Evolutionary conservation across 2,888 invertebrate species (phyloP).

Genomic region (Lithosia quadra): DNA sequence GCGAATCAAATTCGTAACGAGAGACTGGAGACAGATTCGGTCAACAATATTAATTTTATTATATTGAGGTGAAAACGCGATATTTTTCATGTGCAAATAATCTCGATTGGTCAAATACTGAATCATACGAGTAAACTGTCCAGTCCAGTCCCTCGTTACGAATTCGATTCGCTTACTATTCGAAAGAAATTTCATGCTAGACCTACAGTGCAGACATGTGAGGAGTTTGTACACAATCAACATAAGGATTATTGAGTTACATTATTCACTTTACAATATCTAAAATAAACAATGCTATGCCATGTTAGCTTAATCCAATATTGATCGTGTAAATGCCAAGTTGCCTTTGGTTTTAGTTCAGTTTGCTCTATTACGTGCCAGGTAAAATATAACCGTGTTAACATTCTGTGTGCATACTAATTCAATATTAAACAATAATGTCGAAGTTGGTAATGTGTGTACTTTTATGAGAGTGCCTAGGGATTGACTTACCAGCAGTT

Average conservation of each 20-base stretch:
- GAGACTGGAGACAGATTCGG: no score
- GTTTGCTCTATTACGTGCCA: constrained; percentile 46
- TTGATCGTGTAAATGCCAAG: constrained; percentile 41
- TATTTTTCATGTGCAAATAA: no score
- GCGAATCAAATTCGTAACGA: no score
- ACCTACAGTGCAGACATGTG: neutral
- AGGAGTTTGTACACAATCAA: constrained; percentile 30
- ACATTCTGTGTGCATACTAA: constrained; percentile 52
- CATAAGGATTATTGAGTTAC: constrained; percentile 21
- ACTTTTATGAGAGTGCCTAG: constrained; percentile 24
- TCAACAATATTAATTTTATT: no score
- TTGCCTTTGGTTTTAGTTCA: constrained; percentile 24
- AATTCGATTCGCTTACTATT: no score
- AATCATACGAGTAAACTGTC: no score
- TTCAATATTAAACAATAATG: constrained; percentile 47
- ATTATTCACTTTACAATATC: neutral
- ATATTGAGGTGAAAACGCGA: no score
- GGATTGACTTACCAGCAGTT: constrained; percentile 65
- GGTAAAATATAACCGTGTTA: constrained; percentile 45
- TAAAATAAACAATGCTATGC: neutral
- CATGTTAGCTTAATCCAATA: constrained; percentile 41
- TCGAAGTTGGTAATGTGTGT: constrained; percentile 43
- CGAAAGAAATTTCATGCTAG: no score
- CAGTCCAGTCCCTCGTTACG: no score
- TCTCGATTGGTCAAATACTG: no score